Evolutionary conservation across 2,113 vertebrate species (phyloP), one percentile per base, ranked within the genome.

Genomic region (Pleuronectes platessa): DNA sequence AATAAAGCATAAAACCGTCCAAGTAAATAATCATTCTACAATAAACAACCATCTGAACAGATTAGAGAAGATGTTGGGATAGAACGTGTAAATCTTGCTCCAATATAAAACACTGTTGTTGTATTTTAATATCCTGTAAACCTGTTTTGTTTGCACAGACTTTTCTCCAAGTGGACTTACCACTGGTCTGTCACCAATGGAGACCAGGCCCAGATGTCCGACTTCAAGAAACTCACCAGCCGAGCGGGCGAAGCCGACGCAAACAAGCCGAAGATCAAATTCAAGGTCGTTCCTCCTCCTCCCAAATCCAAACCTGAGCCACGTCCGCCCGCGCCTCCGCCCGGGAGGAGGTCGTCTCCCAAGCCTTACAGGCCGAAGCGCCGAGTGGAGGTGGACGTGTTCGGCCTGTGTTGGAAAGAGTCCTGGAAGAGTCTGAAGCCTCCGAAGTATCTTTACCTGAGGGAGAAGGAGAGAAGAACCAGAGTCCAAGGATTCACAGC

Each of bases 371-470:
- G 27, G 14, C 27, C 2, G 1, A 93, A 83, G 40, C 87, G 92
- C 0, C 88, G 69, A 68, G 92, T 93, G 24, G 88, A 89, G 64
- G 88, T 93, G 63, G 92, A 93, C 21, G 77, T 86, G 3, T 91
- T 93, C 18, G 5, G 47, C 2, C 1, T 93, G 3, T 82, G 61
- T 56, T 93, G 92, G 92, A 90, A 14, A 64, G 90, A 93, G 2
- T 93, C 92, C 12, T 93, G 92, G 92, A 92, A 62, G 89, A 91
- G 87, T 67, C 24, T 87, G 71, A 93, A 93, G 51, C 85, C 89
- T 20, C 90, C 90, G 2, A 89, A 89, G 62, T 91, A 91, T 42
- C 87, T 90, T n/a, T 90, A 64, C 49, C 78, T 90, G 4, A 90
- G 65, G 42, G 60, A 76, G 53, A 81, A 61, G 18, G 89, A 91